These are phyloP conservation scores for Cochlearius cochlearius DNA, from an alignment of 2,113 vertebrate species.

Conservation along the genomic window DNA sequence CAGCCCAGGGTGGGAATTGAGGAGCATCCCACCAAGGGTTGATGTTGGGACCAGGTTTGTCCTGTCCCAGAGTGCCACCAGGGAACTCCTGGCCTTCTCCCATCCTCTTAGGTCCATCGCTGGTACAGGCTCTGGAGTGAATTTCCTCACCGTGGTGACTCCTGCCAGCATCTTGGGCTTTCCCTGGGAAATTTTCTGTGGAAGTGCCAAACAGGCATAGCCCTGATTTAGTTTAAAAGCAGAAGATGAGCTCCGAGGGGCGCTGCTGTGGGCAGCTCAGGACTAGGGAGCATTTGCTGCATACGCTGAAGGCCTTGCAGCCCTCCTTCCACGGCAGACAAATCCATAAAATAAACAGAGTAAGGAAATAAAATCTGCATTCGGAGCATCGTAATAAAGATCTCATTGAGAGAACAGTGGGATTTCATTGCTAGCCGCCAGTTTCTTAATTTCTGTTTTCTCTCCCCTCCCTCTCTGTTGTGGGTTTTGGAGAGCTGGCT, in stretches of 20 bases:
- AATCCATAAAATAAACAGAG: neutral
- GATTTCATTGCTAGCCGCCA: neutral
- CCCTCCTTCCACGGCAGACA: neutral
- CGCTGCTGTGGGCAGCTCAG: neutral
- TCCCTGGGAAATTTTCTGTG: neutral
- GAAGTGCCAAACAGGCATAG: neutral
- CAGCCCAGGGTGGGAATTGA: neutral
- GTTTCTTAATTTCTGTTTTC: neutral
- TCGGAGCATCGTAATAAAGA: neutral
- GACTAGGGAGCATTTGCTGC: neutral
- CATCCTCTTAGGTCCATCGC: neutral
- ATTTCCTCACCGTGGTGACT: neutral
- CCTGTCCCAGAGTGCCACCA: neutral
- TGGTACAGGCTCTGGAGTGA: neutral
- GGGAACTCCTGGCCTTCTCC: neutral
- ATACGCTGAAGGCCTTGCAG: neutral
- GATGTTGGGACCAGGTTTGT: neutral
- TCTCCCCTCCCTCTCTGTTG: neutral
- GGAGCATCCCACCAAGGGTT: neutral
- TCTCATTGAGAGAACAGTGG: neutral
- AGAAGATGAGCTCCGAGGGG: neutral
- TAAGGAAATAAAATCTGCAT: neutral
- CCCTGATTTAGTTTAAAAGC: neutral
- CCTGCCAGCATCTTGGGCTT: neutral
- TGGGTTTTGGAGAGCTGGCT: neutral